Evolutionary conservation across 2,113 vertebrate species (phyloP), one percentile per base, ranked within the genome.

Genomic region (Calidris pygmaea): DNA sequence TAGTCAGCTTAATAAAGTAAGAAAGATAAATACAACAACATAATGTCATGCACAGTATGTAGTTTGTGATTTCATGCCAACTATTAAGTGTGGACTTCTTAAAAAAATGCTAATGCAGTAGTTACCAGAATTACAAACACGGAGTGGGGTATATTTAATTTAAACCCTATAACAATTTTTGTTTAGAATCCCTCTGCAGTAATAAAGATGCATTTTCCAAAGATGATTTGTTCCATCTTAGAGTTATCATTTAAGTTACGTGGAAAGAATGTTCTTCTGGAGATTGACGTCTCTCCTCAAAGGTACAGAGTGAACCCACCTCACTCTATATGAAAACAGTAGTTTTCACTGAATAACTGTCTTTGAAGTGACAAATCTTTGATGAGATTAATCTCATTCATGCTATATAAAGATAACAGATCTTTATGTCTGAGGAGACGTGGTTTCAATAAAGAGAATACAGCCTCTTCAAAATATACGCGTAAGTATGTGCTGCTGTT

Each of bases 1-100:
- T 34, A 89, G 41, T 41, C 50, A 92, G 22, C 87, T 95, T 97
- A 76, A 94, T 97, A 86, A 88, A 60, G 60, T 93, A 87, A 74
- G 65, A 96, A 97, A 92, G 84, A 96, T 84, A 89, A 95, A 93
- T 83, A 58, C 63, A 93, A 92, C 47, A 85, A 68, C 35, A 16
- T 92, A 72, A 80, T 67, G 27, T 89, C 81, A 91, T 68, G 32
- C 82, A 96, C 89, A 84, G 21, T 85, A 79, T 8, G 27, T 34
- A 90, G 76, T 78, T 87, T 34, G 45, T 84, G 34, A 87, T 74
- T 96, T 95, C 85, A 79, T n/a, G 37, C 81, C 82, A 81, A 75
- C 47, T 84, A 70, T 63, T 93, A 94, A 78, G 80, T 43, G 27
- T 62, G 39, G 24, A 56, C 22, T 67, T 95, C 80, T 90, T 71